Evolutionary conservation across 2,888 invertebrate species (phyloP), one percentile per base, ranked within the genome.

Genomic region (Limenitis camilla): DNA sequence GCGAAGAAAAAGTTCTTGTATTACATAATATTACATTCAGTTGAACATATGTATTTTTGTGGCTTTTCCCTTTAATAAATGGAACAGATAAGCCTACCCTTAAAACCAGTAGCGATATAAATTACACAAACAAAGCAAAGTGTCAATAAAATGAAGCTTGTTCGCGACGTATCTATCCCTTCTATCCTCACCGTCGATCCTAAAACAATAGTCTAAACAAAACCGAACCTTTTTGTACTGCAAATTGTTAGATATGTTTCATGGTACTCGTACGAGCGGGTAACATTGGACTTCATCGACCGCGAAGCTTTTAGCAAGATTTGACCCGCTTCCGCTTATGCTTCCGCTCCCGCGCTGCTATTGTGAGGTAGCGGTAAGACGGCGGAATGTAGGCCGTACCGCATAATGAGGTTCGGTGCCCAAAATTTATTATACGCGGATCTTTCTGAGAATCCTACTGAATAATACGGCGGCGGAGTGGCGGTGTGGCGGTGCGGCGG

Each of bases 331-430:
- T 64, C 69, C 65, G 72, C 68, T 76, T 69, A 76, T 19, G 19
- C 19, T 19, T 19, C 19, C 19, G 19, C 19, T 19, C 19, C 19
- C 19, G 19, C 19, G 19, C 19, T 19, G 3, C 19, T 19, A 19
- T 19, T 19, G 19, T 19, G 3, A 19, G 19, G 19, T 19, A 19
- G 19, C 19, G 19, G 19, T 78, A 78, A 73, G 58, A 35, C 54
- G 62, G 59, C 64, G 81, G 85, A 86, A 86, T 86, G 85, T 86
- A 86, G 85, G 72, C 75, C 69, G 81, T 76, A 79, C 76, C 73
- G 83, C 78, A 85, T 84, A 85, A 86, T 84, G 83, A 86, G 68
- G 64, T 60, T 64, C 63, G 62, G 57, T 52, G 59, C 58, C 58
- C 62, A 61, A 76, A 74, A 86, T 86, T 84, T 84, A 85, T 83